phyloP scores from a whole-genome alignment of 2,113 vertebrate genomes.

The Neodontobutis hainanensis region DNA sequence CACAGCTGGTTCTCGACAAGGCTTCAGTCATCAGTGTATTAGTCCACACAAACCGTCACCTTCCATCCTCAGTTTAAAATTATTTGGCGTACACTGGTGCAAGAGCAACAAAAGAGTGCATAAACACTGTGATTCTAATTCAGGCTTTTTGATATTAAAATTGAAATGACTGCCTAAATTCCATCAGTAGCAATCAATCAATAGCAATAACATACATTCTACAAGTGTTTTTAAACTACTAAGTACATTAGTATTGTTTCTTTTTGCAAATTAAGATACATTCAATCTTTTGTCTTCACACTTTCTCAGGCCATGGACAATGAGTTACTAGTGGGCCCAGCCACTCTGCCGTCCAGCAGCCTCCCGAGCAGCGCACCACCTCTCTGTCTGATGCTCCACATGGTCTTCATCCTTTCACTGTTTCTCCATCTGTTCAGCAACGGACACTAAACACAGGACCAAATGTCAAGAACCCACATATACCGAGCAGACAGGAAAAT shows the following conservation, averaged over 20 bases:
- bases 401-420: constrained; percentile 57
- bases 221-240: no score
- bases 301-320: constrained; percentile 67
- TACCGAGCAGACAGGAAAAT: constrained; percentile 47
- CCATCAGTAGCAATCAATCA: no score
- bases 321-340: constrained; percentile 68
- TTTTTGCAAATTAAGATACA: no score
- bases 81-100: background rate
- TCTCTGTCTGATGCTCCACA: constrained; percentile 36
- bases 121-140: background rate
- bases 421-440: constrained; percentile 55
- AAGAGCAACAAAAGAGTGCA: background rate
- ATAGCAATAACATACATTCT: no score
- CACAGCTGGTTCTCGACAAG: background rate
- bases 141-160: no score
- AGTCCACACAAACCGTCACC: background rate
- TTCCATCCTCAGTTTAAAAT: background rate
- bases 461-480: constrained; percentile 28
- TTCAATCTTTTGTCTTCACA: constrained; percentile 33
- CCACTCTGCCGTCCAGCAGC: constrained; percentile 68
- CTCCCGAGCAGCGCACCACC: constrained; percentile 60
- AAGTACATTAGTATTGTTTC: no score
- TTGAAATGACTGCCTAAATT: no score
- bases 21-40: background rate
- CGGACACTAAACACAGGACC: constrained; percentile 59